Conservation (phyloP, 2,113 vertebrate genomes). For the Lipotes vexillifer region DNA sequence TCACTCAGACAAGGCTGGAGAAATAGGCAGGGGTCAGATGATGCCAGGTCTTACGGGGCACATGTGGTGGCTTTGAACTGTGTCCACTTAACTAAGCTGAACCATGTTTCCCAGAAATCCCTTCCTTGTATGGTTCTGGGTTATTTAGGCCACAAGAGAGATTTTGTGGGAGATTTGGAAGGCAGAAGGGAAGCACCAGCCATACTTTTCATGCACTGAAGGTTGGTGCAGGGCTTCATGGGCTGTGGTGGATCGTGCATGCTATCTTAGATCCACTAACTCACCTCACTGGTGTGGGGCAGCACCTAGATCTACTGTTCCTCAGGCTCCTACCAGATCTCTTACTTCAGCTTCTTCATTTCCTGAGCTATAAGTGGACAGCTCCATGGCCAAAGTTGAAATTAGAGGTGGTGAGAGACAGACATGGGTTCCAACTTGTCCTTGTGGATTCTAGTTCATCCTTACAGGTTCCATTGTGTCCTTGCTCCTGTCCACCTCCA, state of each 20-base stretch:
- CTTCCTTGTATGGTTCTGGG: background rate
- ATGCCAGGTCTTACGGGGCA: background rate
- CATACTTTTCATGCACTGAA: background rate
- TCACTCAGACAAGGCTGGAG: background rate
- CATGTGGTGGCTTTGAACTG: background rate
- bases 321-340: background rate
- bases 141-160: background rate
- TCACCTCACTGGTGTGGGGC: background rate
- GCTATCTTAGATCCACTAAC: background rate
- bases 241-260: background rate
- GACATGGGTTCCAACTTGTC: background rate
- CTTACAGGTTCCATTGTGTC: background rate
- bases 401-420: background rate
- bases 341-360: background rate
- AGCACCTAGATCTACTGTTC: background rate
- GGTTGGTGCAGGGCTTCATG: background rate
- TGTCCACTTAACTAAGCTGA: background rate
- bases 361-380: rapidly evolving
- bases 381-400: background rate
- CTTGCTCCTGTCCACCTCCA: background rate
- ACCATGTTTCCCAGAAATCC: background rate
- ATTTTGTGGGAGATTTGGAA: background rate
- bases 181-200: background rate
- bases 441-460: background rate
- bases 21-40: background rate